These are phyloP conservation scores for Enteromius radiatus DNA, from an alignment of 2,797 vertebrate species.

Conservation along the genomic window DNA sequence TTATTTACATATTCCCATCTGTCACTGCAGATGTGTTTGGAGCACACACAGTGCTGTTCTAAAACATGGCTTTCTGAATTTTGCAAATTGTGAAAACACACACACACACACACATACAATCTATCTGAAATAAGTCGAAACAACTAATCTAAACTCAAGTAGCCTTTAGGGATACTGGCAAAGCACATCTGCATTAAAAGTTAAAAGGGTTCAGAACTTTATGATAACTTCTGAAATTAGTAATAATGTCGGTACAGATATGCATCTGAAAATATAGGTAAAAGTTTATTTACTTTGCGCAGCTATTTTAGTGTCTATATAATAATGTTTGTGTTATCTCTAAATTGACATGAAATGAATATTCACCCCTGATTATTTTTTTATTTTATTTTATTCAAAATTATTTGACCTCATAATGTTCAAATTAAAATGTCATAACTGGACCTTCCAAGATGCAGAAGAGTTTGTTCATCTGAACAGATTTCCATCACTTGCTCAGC, in stretches of 20 bases:
- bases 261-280: not conserved
- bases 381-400: no score
- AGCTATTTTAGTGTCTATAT: not conserved
- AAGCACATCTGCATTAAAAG: not conserved
- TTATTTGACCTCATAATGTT: no score
- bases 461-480: not conserved
- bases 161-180: not conserved
- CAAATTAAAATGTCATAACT: no score
- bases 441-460: not conserved
- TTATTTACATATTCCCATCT: not conserved
- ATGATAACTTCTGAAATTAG: not conserved
- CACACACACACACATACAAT: not conserved
- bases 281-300: not conserved
- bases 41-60: not conserved
- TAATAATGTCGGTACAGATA: not conserved
- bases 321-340: not conserved
- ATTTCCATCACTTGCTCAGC: not conserved
- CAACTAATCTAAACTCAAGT: not conserved
- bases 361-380: not conserved
- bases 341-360: not conserved
- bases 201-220: not conserved
- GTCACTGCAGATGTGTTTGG: not conserved
- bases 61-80: not conserved
- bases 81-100: no score
- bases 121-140: not conserved